These are phyloP conservation scores for Alcis repandata DNA, from an alignment of 2,888 invertebrate genomes.

Conservation along the genomic window DNA sequence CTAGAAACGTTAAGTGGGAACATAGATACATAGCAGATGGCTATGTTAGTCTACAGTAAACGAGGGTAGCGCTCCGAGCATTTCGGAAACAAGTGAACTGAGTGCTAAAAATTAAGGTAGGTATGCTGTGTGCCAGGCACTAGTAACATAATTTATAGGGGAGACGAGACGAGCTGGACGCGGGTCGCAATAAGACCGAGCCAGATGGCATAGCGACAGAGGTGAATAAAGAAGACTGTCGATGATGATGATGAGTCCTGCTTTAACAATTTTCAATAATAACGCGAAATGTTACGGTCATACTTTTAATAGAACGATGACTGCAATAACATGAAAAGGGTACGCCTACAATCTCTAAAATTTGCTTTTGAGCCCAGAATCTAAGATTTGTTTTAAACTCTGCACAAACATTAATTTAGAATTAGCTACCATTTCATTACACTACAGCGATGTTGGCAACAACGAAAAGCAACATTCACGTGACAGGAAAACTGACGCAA, in stretches of 20 bases:
- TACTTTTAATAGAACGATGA: constrained; percentile 16
- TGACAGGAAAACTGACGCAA: constrained; percentile 10
- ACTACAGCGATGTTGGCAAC: constrained; percentile 5
- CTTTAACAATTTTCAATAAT: neutral
- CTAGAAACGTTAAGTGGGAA: neutral
- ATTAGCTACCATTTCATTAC: no score
- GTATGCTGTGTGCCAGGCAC: no score
- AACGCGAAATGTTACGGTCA: neutral
- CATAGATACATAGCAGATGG: no score
- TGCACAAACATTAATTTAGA: neutral
- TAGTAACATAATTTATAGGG: no score
- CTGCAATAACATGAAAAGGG: constrained; percentile 13
- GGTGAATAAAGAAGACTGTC: neutral
- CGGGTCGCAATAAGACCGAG: no score
- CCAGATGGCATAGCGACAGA: no score
- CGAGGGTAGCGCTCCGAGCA: no score
- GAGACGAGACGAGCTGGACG: no score
- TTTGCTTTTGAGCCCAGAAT: neutral
- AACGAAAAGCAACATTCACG: constrained; percentile 6
- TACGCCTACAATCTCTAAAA: constrained; percentile 11
- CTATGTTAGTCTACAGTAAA: no score
- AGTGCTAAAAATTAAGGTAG: no score
- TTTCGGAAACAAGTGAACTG: no score
- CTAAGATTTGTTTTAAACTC: neutral
- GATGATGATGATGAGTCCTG: neutral